Conservation (phyloP, 2,113 vertebrate genomes). For the Halcyon senegalensis region DNA sequence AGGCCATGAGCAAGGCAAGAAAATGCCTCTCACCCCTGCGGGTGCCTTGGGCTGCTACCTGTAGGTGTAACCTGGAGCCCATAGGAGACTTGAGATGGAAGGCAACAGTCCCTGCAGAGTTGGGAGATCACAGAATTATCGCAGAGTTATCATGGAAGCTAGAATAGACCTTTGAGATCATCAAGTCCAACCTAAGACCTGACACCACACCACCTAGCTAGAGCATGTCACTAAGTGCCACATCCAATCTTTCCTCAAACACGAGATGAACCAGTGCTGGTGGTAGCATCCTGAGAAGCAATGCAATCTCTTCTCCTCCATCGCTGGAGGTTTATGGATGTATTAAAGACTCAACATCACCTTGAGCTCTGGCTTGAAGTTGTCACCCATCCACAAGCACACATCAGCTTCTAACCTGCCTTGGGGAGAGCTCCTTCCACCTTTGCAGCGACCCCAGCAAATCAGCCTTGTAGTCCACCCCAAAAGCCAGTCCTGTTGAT, state of each 20-base stretch:
- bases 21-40: background rate
- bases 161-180: no score
- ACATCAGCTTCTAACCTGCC: background rate
- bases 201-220: no score
- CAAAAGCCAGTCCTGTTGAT: background rate
- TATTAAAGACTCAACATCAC: background rate
- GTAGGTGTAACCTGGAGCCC: background rate
- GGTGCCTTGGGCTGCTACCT: background rate
- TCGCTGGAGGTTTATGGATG: background rate
- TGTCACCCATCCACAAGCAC: background rate
- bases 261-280: background rate
- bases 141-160: no score
- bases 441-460: background rate
- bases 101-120: rapidly evolving
- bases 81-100: background rate
- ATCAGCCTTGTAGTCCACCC: no score
- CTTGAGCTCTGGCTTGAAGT: background rate
- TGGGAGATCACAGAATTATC: background rate
- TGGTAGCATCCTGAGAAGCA: background rate
- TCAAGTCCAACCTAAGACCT: no score
- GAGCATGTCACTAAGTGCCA: no score
- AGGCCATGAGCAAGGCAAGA: background rate
- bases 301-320: background rate
- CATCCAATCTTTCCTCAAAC: no score
- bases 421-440: background rate